Conservation (phyloP, 2,888 invertebrate genomes). For the Cerceris rybyensis region DNA sequence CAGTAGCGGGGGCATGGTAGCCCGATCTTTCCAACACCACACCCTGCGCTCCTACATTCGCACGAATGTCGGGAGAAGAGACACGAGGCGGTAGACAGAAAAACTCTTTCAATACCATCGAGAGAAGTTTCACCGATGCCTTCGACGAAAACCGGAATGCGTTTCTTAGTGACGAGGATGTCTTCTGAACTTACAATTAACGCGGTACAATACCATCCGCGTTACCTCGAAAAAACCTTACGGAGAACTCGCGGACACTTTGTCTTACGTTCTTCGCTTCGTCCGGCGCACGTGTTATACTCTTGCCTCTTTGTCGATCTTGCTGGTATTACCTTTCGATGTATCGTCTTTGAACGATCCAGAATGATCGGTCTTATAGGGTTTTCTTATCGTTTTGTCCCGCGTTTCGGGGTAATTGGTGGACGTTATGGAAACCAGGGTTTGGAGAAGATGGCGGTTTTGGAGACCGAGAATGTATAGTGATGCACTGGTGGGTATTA, state of each 20-base stretch:
- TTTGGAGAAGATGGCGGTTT: too few species aligned
- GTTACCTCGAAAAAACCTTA: constrained; percentile 36
- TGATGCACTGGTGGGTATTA: too few species aligned
- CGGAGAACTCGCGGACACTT: constrained; percentile 18
- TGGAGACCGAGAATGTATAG: too few species aligned
- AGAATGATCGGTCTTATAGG: too few species aligned
- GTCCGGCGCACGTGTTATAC: not conserved
- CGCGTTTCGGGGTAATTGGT: too few species aligned
- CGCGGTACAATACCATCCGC: constrained; percentile 60
- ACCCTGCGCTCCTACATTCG: constrained; percentile 63
- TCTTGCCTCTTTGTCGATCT: not conserved
- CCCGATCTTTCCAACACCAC: constrained; percentile 49
- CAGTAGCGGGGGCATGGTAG: constrained; percentile 39
- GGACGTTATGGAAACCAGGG: too few species aligned
- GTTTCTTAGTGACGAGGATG: constrained; percentile 58
- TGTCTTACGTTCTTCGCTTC: not conserved
- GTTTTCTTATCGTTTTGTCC: too few species aligned
- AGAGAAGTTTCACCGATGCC: constrained; percentile 61
- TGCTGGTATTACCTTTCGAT: not conserved
- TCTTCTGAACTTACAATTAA: constrained; percentile 64
- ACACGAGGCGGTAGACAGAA: constrained; percentile 54
- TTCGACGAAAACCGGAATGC: constrained; percentile 69
- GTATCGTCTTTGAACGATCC: not conserved
- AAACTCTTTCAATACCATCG: constrained; percentile 59
- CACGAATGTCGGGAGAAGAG: constrained; percentile 67